phyloP scores from a whole-genome alignment of 2,113 vertebrate species.

The Scalopus aquaticus region DNA sequence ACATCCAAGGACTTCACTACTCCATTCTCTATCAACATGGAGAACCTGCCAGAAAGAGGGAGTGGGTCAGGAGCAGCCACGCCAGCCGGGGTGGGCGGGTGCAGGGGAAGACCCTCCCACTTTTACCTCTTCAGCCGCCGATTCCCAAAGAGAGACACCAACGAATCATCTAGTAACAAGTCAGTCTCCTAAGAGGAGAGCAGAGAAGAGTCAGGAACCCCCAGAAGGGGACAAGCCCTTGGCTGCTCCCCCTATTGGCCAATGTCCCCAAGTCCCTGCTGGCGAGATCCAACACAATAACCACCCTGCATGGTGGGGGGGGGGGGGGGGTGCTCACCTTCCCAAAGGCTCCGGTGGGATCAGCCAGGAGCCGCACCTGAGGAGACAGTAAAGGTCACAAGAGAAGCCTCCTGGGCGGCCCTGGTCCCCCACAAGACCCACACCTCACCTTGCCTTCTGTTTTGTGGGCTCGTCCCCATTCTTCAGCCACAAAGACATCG shows the following conservation, averaged over 20 bases:
- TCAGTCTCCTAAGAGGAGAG: conserved; percentile 86
- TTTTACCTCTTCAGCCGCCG: conserved; percentile 90
- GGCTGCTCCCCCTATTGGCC: neutral
- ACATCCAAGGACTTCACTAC: conserved; percentile 89
- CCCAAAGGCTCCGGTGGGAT: conserved; percentile 91
- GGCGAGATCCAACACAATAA: neutral
- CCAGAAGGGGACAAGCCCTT: neutral
- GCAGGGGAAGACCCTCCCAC: neutral
- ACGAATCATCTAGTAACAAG: conserved; percentile 87
- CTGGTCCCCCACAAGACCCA: neutral
- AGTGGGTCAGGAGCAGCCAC: too few relatives aligned
- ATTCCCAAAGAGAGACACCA: conserved; percentile 89
- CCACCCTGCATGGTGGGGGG: neutral
- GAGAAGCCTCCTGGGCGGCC: neutral
- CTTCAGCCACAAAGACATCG: conserved; percentile 91
- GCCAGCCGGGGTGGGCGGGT: neutral
- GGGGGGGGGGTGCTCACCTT: conserved; percentile 79
- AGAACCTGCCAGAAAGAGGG: conserved; percentile 61
- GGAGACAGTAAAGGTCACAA: neutral
- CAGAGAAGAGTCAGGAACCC: neutral
- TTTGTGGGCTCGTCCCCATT: conserved; percentile 90
- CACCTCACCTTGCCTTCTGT: conserved; percentile 88
- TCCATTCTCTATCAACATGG: conserved; percentile 79
- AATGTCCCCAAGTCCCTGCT: neutral
- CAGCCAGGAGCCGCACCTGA: conserved; percentile 93